Percentiles rank a stretch among this genome's conserved stretches.
Evolutionary conservation across 2,888 invertebrate species (phyloP).

Genomic region (Eubasilissa splendida): DNA sequence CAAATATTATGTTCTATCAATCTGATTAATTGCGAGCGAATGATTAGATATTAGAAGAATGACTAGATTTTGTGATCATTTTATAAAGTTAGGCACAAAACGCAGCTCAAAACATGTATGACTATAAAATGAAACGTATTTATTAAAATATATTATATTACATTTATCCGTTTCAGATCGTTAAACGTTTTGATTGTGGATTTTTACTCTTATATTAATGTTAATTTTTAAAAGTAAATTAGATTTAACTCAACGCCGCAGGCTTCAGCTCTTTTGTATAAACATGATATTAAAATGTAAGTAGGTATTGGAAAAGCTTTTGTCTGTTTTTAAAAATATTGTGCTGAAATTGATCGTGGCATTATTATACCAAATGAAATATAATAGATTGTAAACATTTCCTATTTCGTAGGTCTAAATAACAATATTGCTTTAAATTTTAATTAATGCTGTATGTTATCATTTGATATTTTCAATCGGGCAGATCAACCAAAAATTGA

Average conservation of each 20-base stretch:
- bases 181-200: conserved; percentile 15
- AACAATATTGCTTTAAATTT: too few species aligned
- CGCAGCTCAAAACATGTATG: conserved; percentile 32
- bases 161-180: conserved; percentile 14
- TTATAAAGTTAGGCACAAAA: conserved; percentile 20
- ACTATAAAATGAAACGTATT: conserved; percentile 32
- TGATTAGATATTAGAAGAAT: conserved; percentile 5
- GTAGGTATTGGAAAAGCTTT: conserved; percentile 29
- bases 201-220: not conserved
- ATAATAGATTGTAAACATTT: conserved; percentile 11
- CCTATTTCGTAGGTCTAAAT: conserved; percentile 7
- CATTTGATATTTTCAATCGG: too few species aligned
- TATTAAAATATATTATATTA: conserved; percentile 16
- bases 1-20: conserved; percentile 8
- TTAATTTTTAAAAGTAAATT: conserved; percentile 18
- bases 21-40: not conserved
- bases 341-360: conserved; percentile 27
- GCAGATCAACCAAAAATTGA: too few species aligned
- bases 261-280: conserved; percentile 15
- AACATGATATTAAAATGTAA: conserved; percentile 5
- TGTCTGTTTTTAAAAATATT: conserved; percentile 25
- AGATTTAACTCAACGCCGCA: conserved; percentile 8
- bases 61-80: conserved; percentile 32
- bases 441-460: too few species aligned
- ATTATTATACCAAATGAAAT: conserved; percentile 32